Percentiles rank a stretch among this genome's conserved stretches.
Evolutionary conservation across 2,888 invertebrate species (phyloP).

Genomic region (Leucania comma): DNA sequence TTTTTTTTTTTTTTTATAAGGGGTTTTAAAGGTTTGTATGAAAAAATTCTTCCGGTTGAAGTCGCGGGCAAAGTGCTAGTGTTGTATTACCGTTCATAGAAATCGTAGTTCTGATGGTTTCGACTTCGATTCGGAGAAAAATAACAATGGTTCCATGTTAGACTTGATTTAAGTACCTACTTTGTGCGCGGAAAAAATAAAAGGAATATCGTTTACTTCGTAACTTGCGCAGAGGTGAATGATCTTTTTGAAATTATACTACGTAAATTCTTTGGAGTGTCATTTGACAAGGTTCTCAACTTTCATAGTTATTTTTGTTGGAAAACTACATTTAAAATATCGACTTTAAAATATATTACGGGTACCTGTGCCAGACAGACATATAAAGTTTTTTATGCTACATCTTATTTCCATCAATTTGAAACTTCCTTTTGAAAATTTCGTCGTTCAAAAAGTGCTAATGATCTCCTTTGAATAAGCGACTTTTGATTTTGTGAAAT

Average conservation of each 20-base stretch:
- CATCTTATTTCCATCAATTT: no score
- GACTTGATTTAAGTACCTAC: background rate
- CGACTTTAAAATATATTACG: background rate
- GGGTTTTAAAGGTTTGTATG: no score
- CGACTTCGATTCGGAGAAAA: slow-evolving; percentile 9
- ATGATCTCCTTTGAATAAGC: background rate
- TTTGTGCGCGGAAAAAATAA: background rate
- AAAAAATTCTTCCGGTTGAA: no score
- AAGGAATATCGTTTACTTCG: background rate
- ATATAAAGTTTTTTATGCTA: no score
- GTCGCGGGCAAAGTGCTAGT: background rate
- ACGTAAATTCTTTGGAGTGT: no score
- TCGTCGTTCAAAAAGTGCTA: background rate
- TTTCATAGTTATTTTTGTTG: background rate
- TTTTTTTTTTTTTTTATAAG: no score
- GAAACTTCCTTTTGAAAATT: background rate
- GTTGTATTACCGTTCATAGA: background rate
- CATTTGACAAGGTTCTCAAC: background rate
- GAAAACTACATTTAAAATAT: background rate
- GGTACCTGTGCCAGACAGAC: no score
- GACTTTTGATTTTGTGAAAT: background rate
- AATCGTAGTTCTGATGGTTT: background rate
- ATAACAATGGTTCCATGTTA: slow-evolving; percentile 4
- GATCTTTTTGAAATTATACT: background rate
- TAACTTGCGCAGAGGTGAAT: background rate